phyloP scores from a whole-genome alignment of 2,888 invertebrate genomes.

The Drosophila falleni region DNA sequence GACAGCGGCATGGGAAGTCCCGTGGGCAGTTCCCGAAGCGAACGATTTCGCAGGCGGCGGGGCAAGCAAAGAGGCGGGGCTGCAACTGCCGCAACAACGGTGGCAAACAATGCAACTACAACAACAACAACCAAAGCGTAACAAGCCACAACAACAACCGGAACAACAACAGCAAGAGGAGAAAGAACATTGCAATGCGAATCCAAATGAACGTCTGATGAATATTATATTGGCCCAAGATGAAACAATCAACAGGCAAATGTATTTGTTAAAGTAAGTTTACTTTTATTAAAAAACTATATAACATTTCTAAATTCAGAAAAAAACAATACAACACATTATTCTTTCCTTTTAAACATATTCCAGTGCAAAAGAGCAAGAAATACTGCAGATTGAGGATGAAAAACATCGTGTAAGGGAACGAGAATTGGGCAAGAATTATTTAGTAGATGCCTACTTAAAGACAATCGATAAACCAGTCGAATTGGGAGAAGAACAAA shows the following conservation, averaged over 20 bases:
- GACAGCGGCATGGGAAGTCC: constrained; percentile 85
- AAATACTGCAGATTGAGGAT: constrained; percentile 92
- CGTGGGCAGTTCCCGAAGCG: constrained; percentile 83
- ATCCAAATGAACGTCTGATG: constrained; percentile 86
- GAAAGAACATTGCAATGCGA: constrained; percentile 52
- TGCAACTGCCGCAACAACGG: constrained; percentile 11
- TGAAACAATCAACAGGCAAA: constrained; percentile 86
- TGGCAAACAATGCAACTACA: constrained; percentile 13
- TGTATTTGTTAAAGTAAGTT: constrained; percentile 83
- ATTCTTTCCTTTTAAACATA: neutral
- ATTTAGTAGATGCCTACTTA: constrained; percentile 91
- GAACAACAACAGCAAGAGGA: constrained; percentile 24
- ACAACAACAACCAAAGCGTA: constrained; percentile 41
- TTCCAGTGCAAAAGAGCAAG: constrained; percentile 90
- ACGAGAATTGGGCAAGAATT: constrained; percentile 92
- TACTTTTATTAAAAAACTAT: neutral
- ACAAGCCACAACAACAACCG: constrained; percentile 39
- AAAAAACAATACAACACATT: too few relatives aligned
- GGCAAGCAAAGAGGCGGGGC: constrained; percentile 67
- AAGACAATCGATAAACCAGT: constrained; percentile 86
- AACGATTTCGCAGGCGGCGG: constrained; percentile 78
- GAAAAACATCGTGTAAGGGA: constrained; percentile 91
- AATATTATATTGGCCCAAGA: constrained; percentile 88
- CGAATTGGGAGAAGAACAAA: constrained; percentile 26
- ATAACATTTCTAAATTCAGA: neutral